Conservation (phyloP, 2,113 vertebrate genomes). For the Gorsachius goisagi region DNA sequence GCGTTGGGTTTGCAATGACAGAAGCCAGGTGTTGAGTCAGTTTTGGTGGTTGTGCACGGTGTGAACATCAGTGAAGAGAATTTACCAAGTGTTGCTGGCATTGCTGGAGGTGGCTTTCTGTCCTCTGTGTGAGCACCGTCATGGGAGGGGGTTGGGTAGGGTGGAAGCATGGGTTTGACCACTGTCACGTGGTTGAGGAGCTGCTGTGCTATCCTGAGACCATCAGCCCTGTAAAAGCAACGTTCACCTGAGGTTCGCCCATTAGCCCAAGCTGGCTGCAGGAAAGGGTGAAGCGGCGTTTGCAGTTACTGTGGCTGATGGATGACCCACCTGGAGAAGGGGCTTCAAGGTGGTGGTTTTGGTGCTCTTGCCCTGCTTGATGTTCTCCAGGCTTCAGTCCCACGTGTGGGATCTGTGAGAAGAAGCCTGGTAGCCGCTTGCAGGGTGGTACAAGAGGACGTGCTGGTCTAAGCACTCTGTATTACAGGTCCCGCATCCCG, state of each 20-base stretch:
- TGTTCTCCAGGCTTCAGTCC: not conserved
- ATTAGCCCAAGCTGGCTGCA: rapidly evolving
- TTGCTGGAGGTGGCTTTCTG: not conserved
- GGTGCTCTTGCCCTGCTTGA: not conserved
- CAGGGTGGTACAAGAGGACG: not conserved
- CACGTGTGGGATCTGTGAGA: rapidly evolving
- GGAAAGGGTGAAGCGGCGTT: not conserved
- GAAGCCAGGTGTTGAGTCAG: not conserved
- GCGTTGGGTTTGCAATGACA: not conserved
- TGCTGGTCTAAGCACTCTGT: not conserved
- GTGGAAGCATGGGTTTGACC: not conserved
- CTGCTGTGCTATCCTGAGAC: not conserved
- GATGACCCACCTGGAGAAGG: not conserved
- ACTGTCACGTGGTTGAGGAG: not conserved
- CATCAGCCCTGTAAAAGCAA: not conserved
- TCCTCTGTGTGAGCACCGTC: not conserved
- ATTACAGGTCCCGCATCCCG: not conserved
- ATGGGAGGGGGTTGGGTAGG: not conserved
- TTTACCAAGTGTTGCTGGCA: not conserved
- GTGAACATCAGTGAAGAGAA: not conserved
- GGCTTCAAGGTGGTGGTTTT: not conserved
- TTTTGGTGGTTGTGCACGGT: not conserved
- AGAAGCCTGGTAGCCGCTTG: not conserved
- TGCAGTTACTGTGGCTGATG: not conserved
- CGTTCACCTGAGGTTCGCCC: rapidly evolving